These are phyloP conservation scores for Monochamus saltuarius DNA, from an alignment of 1,140 invertebrate genomes.

Conservation along the genomic window DNA sequence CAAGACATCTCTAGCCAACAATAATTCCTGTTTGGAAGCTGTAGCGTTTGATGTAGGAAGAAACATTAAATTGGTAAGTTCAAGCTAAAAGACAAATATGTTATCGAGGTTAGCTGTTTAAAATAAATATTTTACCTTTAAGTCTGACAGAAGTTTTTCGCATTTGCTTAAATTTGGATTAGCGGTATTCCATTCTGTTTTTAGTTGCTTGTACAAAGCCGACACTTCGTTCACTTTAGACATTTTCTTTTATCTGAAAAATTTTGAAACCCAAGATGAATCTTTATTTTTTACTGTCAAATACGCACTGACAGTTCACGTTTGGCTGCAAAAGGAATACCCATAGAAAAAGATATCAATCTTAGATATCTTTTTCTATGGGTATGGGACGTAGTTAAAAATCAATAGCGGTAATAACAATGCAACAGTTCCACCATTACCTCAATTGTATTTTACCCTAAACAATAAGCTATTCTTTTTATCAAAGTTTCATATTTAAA, in stretches of 20 bases:
- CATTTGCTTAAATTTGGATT: slow-evolving; percentile 71
- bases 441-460: too few species aligned
- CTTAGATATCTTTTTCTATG: too few species aligned
- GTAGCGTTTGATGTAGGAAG: slow-evolving; percentile 79
- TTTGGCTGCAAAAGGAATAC: too few species aligned
- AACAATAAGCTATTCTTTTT: too few species aligned
- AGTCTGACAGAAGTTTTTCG: slow-evolving; percentile 68
- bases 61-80: slow-evolving; percentile 81
- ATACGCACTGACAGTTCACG: too few species aligned
- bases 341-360: too few species aligned
- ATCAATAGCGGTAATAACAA: too few species aligned
- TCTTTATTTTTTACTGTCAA: too few species aligned
- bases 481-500: too few species aligned
- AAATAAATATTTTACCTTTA: slow-evolving; percentile 62
- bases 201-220: slow-evolving; percentile 70
- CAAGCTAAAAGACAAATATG: slow-evolving; percentile 62
- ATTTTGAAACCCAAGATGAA: background rate
- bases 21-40: slow-evolving; percentile 81
- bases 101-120: background rate
- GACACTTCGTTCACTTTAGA: slow-evolving; percentile 66
- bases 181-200: slow-evolving; percentile 70
- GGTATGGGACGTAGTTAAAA: too few species aligned
- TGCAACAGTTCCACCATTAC: too few species aligned
- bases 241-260: slow-evolving; percentile 52
- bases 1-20: slow-evolving; percentile 86